Base-by-base conservation (phyloP, 2,888 invertebrate genomes). In the Thecocarcelia acutangulata region DNA sequence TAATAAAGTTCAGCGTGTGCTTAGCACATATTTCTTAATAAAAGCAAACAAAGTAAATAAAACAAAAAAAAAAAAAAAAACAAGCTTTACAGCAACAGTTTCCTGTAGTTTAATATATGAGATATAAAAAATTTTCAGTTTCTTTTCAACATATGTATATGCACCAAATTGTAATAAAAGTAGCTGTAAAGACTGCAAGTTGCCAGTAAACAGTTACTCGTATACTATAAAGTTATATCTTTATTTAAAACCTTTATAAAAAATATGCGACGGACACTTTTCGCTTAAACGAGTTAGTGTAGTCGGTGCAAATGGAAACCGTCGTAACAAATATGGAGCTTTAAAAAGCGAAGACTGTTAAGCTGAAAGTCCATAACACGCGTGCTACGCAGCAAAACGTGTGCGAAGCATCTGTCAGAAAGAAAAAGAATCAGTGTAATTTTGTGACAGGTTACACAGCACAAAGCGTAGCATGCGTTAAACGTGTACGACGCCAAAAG, bases 101-200 rank as follows among this genome's bases (percentile, higher is more conserved):
- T 63, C 69, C 64, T 64, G 69, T 44, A 58, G 69, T 69, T 77
- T 73, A 73, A 81, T 69, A 81, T 69, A 81, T 69, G 61, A 66
- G 46, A 42, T 33, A 69, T 61, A 74, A 58, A 63, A 61, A 73
- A 73, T 64, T 64, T 58, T 46, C 50, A 64, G 73, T 69, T 81
- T 56, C 50, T 77, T 69, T 81, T 56, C 46, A 61, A 24, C 56
- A 77, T 73, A 81, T 81, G 73, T 73, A 81, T 81, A 77, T 74
- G 69, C 56, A 74, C 77, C 73, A 77, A 11, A 64, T 63, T 61
- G 40, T 69, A 37, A 33, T 33, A 33, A 63, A 63, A 56, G 40
- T 42, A 48, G 40, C 9, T 15, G 28, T 69, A 37, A 50, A 58
- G 58, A 13, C 5, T 28, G 24, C 42, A 42, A 42, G 24, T 54